Base-by-base conservation (phyloP, 2,888 invertebrate species). In the Agrochola lychnidis region DNA sequence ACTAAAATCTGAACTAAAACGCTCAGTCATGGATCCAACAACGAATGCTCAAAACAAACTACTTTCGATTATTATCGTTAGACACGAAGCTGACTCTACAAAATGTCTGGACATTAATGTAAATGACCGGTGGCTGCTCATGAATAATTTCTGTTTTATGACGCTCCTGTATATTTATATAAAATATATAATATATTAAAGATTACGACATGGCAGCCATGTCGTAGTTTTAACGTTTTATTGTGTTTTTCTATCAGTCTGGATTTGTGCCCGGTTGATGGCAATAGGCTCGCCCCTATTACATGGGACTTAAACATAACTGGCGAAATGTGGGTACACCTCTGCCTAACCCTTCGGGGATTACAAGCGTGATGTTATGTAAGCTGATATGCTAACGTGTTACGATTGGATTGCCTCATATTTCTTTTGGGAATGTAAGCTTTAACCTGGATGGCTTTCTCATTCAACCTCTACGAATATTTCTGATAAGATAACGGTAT, bases 81-180 rank as follows among this genome's bases (percentile, higher is more conserved):
- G 66, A 25, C 70, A 66, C 40, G 22, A 12, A 51, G 42, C 59
- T 80, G 82, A 87, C 86, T 87, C 75, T 42, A 70, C 76, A 76
- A 84, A 90, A 89, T 83, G 81, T 84, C 78, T 75, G 70, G 68
- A 83, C 83, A 79, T 87, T 84, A 76, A 83, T 72, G 68, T 75
- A 71, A 88, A 89, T 82, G 72, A 76, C 82, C 70, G 74, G 71
- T 76, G 82, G 64, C 69, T 70, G 66, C 73, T 83, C 80, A 78
- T 88, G 87, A 88, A 90, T 88, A 89, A 87, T 88, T 82, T 67
- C 64, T 67, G 76, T 84, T 86, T 82, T 72, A 83, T 81, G 77
- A 80, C 63, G 59, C 73, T 74, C 30, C 10, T 45, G n/a, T 74
- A 70, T 42, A 56, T 22, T 57, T 30, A 30, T 30, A 30, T 30